These are phyloP conservation scores for Malurus cyaneus DNA, from an alignment of 2,113 vertebrate genomes.

Conservation along the genomic window DNA sequence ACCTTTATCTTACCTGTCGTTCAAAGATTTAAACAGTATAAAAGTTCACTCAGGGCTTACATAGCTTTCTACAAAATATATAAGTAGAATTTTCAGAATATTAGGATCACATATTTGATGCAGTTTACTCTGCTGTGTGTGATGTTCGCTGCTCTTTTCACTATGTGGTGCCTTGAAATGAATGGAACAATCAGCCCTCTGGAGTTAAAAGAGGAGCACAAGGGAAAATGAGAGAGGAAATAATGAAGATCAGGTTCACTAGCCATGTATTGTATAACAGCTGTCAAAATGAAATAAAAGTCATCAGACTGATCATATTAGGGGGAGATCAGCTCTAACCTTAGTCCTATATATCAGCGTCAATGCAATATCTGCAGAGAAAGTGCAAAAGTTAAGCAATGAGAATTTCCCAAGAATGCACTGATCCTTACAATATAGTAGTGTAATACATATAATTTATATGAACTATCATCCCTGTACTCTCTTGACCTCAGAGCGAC, in stretches of 20 bases:
- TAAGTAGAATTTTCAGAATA: neutral
- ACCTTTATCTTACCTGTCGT: neutral
- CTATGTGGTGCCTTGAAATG: neutral
- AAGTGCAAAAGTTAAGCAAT: conserved; percentile 40
- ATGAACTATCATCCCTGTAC: conserved; percentile 31
- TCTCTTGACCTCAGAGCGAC: conserved; percentile 35
- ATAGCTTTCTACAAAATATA: neutral
- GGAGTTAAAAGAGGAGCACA: neutral
- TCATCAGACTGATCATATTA: conserved; percentile 51
- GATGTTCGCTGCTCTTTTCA: neutral
- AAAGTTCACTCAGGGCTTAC: neutral
- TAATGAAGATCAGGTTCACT: conserved; percentile 52
- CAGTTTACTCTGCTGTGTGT: neutral
- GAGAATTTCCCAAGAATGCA: conserved; percentile 40
- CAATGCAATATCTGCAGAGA: conserved; percentile 13
- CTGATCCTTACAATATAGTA: conserved; percentile 39
- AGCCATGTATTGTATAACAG: conserved; percentile 39
- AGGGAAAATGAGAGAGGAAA: conserved; percentile 47
- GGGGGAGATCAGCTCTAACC: conserved; percentile 29
- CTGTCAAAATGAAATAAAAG: conserved; percentile 58
- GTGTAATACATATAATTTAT: conserved; percentile 44
- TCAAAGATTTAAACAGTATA: neutral
- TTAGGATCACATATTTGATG: neutral
- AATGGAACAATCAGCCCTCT: neutral
- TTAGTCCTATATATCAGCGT: neutral